Percentiles rank a stretch among this genome's conserved stretches.
phyloP scores from a whole-genome alignment of 2,113 vertebrate genomes.

The Hydrochoerus hydrochaeris region DNA sequence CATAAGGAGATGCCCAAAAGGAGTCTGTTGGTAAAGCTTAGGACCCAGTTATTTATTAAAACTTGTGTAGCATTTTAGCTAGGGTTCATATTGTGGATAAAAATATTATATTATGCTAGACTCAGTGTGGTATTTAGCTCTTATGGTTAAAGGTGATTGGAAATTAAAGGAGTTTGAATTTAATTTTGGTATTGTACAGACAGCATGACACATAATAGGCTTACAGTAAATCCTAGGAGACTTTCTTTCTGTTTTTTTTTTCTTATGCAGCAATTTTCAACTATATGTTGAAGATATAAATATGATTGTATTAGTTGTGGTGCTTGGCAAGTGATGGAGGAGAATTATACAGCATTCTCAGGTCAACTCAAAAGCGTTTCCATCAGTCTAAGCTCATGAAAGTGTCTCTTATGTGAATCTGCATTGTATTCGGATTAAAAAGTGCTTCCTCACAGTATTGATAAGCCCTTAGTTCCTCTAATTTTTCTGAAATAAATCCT shows the following conservation, averaged over 20 bases:
- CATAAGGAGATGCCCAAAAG: neutral
- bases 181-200: neutral
- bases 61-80: neutral
- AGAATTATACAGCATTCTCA: neutral
- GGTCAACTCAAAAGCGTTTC: neutral
- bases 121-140: neutral
- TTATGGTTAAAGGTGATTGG: neutral
- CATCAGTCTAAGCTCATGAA: neutral
- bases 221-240: neutral
- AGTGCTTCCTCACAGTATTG: neutral
- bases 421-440: neutral
- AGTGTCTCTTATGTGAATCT: neutral
- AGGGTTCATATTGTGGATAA: neutral
- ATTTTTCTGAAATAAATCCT: neutral
- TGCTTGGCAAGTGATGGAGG: neutral
- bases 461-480: neutral
- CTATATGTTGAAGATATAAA: neutral
- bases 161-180: neutral
- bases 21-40: neutral
- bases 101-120: neutral
- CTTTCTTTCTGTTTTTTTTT: neutral
- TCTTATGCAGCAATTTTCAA: neutral
- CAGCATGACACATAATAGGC: neutral
- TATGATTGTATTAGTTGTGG: neutral
- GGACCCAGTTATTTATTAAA: slow-evolving; percentile 19